Evolutionary conservation across 2,888 invertebrate species (phyloP).

Genomic region (Drosophila niveifrons): DNA sequence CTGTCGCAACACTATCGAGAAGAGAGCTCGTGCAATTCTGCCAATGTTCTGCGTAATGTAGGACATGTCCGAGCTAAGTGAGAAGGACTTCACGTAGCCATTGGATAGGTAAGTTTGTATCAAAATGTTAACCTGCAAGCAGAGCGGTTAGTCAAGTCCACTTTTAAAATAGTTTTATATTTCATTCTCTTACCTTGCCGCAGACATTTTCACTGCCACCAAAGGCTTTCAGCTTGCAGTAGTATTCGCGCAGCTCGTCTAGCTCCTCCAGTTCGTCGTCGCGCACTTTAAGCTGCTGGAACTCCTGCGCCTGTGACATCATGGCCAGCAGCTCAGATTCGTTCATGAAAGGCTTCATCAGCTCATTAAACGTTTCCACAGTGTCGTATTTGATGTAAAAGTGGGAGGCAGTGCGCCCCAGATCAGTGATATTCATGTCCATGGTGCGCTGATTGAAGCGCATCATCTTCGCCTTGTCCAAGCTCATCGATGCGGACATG

Average conservation of each 20-base stretch:
- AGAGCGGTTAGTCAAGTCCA: not conserved
- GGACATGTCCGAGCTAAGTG: slow-evolving; percentile 84
- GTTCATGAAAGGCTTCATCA: slow-evolving; percentile 92
- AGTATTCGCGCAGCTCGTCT: slow-evolving; percentile 90
- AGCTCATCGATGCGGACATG: slow-evolving; percentile 91
- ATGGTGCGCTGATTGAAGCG: slow-evolving; percentile 94
- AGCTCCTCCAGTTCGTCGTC: slow-evolving; percentile 98
- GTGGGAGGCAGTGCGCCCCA: slow-evolving; percentile 98
- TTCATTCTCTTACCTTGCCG: slow-evolving; percentile 89
- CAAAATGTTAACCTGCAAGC: slow-evolving; percentile 89
- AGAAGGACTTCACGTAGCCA: slow-evolving; percentile 89
- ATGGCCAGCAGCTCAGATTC: slow-evolving; percentile 95
- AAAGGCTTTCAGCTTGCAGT: slow-evolving; percentile 92
- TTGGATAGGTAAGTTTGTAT: slow-evolving; percentile 95
- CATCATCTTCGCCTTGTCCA: slow-evolving; percentile 98
- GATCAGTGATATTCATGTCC: slow-evolving; percentile 91
- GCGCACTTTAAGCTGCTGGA: slow-evolving; percentile 97
- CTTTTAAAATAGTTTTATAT: not conserved
- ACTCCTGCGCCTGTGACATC: slow-evolving; percentile 97
- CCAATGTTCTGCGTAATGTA: slow-evolving; percentile 91
- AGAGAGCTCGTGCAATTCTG: slow-evolving; percentile 95
- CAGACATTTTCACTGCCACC: slow-evolving; percentile 95
- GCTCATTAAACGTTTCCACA: slow-evolving; percentile 95
- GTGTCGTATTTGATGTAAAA: slow-evolving; percentile 99
- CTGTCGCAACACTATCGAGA: slow-evolving; percentile 95